Base-by-base conservation (phyloP, 1,140 invertebrate genomes). In the Cataglyphis hispanica region DNA sequence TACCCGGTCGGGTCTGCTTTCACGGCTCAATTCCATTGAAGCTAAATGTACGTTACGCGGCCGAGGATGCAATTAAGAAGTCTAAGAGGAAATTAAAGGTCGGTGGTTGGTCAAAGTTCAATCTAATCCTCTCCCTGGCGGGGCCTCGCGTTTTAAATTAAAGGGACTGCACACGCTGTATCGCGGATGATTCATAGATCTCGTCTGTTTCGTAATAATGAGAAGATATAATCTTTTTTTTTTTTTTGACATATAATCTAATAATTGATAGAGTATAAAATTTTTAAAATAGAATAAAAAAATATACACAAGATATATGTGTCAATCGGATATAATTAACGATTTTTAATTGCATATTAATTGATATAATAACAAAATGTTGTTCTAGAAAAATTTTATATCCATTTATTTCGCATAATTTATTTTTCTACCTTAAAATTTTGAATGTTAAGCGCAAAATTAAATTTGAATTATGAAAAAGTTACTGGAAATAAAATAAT, bases 31-130 rank as follows among this genome's bases (percentile, higher is more conserved):
- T 75, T 50, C 70, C 74, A 84, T 76, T 78, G 61, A 50, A 78
- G 58, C 70, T 89, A 89, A 89, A 88, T 75, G 74, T 85, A 84
- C 85, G 88, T 86, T 89, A 53, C 60, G 25, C 46, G 74, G 34
- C 58, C 61, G 74, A 80, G 85, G 80, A 60, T 89, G 80, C 85
- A 89, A 90, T 90, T 90, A 90, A 90, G 89, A 90, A 89, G 88
- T 84, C 75, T 80, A 85, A 76, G 72, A 81, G 89, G 75, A 89
- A 89, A 90, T 89, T 87, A 90, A 84, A 89, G 89, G 88, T 89
- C 84, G 77, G 61, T 56, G 74, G 69, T 85, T 64, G 88, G 84
- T 87, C 89, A 90, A 58, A 90, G 89, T 89, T 90, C 89, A 80
- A 87, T 90, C 75, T 67, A 64, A 86, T 84, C 72, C 72, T 37